These are phyloP conservation scores for Cephus nigrinus DNA, from an alignment of 2,888 invertebrate species.

Conservation along the genomic window DNA sequence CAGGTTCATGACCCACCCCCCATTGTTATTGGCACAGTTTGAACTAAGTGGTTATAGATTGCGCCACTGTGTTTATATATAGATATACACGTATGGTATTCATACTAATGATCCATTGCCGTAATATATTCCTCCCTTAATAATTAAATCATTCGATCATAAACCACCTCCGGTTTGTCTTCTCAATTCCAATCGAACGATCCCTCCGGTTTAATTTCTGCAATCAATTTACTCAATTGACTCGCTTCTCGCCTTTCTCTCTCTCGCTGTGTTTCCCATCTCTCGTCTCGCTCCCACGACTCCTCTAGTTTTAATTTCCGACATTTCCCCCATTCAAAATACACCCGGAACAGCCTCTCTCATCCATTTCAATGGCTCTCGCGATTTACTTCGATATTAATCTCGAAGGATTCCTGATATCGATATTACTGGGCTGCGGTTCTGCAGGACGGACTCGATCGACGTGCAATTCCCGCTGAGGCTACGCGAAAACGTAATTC, in stretches of 20 bases:
- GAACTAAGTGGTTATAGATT: not conserved
- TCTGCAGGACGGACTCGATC: not conserved
- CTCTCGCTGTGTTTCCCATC: too few species aligned
- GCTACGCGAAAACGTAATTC: not conserved
- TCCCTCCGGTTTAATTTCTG: not conserved
- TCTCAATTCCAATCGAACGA: not conserved
- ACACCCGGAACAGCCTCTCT: not conserved
- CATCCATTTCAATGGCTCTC: not conserved
- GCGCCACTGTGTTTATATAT: not conserved
- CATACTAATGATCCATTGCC: not conserved
- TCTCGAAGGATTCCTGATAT: not conserved
- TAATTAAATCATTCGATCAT: not conserved
- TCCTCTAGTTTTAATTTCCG: not conserved
- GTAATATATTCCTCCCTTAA: not conserved
- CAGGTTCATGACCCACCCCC: not conserved
- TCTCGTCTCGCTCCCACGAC: too few species aligned
- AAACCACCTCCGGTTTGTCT: not conserved
- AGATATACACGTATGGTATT: not conserved
- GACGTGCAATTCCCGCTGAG: not conserved
- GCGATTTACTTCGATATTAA: not conserved
- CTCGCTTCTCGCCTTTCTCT: not conserved
- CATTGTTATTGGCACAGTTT: not conserved
- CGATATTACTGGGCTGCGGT: not conserved
- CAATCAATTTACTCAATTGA: not conserved
- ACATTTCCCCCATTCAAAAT: not conserved